A percentile compares a stretch with the other conserved stretches of the same genome.
phyloP scores from a whole-genome alignment of 2,113 vertebrate species.

The Trematomus loennbergii region DNA sequence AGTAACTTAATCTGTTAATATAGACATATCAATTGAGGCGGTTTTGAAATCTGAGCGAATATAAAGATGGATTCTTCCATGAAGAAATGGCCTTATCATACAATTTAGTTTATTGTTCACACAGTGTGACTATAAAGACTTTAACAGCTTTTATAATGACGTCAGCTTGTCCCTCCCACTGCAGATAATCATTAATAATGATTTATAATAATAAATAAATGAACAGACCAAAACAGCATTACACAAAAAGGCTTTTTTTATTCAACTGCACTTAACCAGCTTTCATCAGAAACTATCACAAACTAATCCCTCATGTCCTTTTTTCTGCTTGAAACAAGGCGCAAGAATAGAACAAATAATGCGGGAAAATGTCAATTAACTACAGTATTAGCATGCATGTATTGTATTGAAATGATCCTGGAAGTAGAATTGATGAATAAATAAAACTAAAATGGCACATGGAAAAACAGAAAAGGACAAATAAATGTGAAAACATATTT shows the following conservation, averaged over 20 bases:
- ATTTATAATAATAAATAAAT: background rate
- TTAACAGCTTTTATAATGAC: background rate
- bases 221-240: background rate
- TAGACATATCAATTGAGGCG: too few relatives aligned
- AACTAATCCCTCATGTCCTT: conserved; percentile 17
- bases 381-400: too few relatives aligned
- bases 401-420: background rate
- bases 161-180: background rate
- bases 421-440: conserved; percentile 38
- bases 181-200: too few relatives aligned
- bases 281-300: conserved; percentile 44
- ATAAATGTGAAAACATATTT: conserved; percentile 1
- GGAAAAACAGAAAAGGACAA: conserved; percentile 16
- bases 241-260: conserved; percentile 51
- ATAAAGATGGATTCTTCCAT: too few relatives aligned
- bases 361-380: conserved; percentile 5
- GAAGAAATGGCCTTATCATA: background rate
- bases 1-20: too few relatives aligned
- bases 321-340: conserved; percentile 1
- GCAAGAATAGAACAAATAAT: conserved; percentile 15
- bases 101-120: background rate
- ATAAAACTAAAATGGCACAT: conserved; percentile 56
- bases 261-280: conserved; percentile 26
- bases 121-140: background rate
- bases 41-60: too few relatives aligned